Evolutionary conservation across 2,888 invertebrate genomes (phyloP).

Genomic region (Eulithis prunata): DNA sequence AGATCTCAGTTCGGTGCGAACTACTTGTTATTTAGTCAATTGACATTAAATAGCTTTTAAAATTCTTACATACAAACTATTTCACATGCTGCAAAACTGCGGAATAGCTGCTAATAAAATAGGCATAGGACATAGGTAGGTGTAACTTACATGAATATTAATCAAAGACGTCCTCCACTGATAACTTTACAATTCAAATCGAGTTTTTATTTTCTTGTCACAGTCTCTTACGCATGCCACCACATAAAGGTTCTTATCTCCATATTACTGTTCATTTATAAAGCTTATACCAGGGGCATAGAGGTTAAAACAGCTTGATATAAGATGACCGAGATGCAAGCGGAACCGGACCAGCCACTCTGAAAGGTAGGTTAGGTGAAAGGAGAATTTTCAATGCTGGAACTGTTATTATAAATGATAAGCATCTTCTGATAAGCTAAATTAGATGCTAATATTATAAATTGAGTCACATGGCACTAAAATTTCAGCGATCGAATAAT

Average conservation of each 20-base stretch:
- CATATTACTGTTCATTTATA: slow-evolving; percentile 19
- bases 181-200: slow-evolving; percentile 39
- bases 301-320: slow-evolving; percentile 28
- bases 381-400: slow-evolving; percentile 49
- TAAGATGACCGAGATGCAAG: slow-evolving; percentile 50
- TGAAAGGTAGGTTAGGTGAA: slow-evolving; percentile 49
- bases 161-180: slow-evolving; percentile 25
- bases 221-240: slow-evolving; percentile 26
- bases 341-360: slow-evolving; percentile 39
- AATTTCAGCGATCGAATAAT: too few species aligned
- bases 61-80: neutral
- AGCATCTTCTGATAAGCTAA: slow-evolving; percentile 22
- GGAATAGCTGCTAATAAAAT: slow-evolving; percentile 16
- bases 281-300: slow-evolving; percentile 20
- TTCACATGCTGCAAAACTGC: slow-evolving; percentile 7
- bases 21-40: too few species aligned
- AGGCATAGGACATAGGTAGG: neutral
- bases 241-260: slow-evolving; percentile 26
- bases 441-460: neutral
- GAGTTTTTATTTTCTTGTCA: slow-evolving; percentile 36
- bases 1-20: too few species aligned
- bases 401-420: slow-evolving; percentile 19
- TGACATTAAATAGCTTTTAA: too few species aligned
- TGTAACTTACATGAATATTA: slow-evolving; percentile 32
- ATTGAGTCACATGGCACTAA: too few species aligned